These are phyloP conservation scores for Sinhomidia bicolor DNA, from an alignment of 2,888 invertebrate genomes.

Conservation along the genomic window DNA sequence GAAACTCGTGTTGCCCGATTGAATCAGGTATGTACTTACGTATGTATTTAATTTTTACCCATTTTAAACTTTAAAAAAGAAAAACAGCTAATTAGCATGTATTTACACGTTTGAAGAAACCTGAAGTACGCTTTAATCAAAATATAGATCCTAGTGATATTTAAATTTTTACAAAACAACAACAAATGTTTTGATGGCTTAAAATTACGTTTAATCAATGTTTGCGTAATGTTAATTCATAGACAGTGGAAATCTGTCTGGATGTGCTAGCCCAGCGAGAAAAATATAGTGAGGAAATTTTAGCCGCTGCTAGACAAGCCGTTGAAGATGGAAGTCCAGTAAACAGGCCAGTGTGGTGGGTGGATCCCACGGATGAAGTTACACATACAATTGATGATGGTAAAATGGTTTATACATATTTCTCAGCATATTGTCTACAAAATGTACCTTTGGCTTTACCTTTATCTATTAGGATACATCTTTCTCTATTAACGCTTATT, in stretches of 20 bases:
- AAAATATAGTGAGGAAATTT: slow-evolving; percentile 81
- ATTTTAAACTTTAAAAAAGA: too few relatives aligned
- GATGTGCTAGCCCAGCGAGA: slow-evolving; percentile 61
- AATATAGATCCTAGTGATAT: too few relatives aligned
- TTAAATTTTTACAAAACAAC: not conserved
- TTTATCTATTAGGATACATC: not conserved
- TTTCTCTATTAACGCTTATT: not conserved
- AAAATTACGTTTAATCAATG: too few relatives aligned
- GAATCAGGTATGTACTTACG: slow-evolving; percentile 85
- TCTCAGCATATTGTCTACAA: not conserved
- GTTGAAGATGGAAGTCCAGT: slow-evolving; percentile 87
- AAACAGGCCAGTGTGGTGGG: slow-evolving; percentile 93
- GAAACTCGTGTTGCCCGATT: slow-evolving; percentile 88
- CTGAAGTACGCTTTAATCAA: too few relatives aligned
- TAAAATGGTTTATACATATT: slow-evolving; percentile 71
- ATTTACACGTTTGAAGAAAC: too few relatives aligned
- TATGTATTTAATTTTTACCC: too few relatives aligned
- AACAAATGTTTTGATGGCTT: too few relatives aligned
- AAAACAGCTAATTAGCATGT: slow-evolving; percentile 85
- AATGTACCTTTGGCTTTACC: not conserved
- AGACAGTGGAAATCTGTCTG: slow-evolving; percentile 67
- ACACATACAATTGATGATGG: slow-evolving; percentile 84
- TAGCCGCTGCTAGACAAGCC: slow-evolving; percentile 85
- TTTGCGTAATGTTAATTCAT: not conserved
- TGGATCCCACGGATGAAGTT: slow-evolving; percentile 86